Evolutionary conservation across 1,140 invertebrate species (phyloP).

Genomic region (Trypoxylus dichotomus): DNA sequence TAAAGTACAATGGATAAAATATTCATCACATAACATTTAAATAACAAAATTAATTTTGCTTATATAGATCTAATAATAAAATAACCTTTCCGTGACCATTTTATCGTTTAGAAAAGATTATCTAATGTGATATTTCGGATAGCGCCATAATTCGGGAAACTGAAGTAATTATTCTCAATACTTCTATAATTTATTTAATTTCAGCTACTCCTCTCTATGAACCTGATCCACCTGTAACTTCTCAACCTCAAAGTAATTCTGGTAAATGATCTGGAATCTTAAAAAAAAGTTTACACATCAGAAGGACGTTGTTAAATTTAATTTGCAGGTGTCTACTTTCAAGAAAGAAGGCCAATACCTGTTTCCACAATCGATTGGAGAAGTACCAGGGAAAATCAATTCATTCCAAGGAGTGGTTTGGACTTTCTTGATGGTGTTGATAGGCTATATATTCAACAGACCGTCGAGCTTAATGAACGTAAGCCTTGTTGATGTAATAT

Average conservation of each 20-base stretch:
- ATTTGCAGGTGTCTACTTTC: neutral
- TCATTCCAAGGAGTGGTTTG: slow-evolving; percentile 59
- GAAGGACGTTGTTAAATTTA: neutral
- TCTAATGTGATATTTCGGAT: too few species aligned
- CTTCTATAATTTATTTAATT: neutral
- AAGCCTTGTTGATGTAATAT: slow-evolving; percentile 43
- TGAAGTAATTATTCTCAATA: too few species aligned
- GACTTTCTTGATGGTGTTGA: slow-evolving; percentile 61
- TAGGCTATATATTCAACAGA: slow-evolving; percentile 60
- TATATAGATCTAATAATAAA: too few species aligned
- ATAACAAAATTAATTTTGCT: too few species aligned
- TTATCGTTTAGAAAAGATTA: too few species aligned
- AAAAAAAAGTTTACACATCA: neutral
- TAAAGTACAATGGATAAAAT: too few species aligned
- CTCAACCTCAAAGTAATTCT: neutral
- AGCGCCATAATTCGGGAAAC: too few species aligned
- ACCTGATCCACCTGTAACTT: neutral
- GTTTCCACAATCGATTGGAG: slow-evolving; percentile 59
- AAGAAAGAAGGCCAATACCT: slow-evolving; percentile 52
- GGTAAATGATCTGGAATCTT: neutral
- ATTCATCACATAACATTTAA: too few species aligned
- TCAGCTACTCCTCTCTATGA: neutral
- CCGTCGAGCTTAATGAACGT: slow-evolving; percentile 61
- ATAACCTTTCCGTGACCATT: too few species aligned
- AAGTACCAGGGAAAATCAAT: slow-evolving; percentile 54